Percentiles rank a stretch among this genome's conserved stretches.
Conservation (phyloP, 2,113 vertebrate species). For the Candoia aspera region DNA sequence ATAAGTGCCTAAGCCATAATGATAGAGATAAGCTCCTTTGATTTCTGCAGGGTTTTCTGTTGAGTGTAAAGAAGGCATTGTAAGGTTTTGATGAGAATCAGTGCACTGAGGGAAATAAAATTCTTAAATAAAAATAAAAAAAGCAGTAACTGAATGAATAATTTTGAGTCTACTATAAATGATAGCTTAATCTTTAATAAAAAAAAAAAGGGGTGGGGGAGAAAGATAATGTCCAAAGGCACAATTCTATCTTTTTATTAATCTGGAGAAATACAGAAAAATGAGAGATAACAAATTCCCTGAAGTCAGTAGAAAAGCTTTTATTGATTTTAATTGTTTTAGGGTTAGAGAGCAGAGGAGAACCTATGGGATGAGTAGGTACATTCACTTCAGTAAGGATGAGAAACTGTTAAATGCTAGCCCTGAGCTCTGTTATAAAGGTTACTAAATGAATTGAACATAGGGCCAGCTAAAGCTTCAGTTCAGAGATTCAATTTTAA, state of each 20-base stretch:
- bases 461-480: not conserved
- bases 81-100: constrained; percentile 44
- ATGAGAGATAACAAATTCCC: constrained; percentile 21
- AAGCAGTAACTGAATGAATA: constrained; percentile 47
- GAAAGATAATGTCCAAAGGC: constrained; percentile 12
- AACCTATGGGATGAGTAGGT: not conserved
- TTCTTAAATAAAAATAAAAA: constrained; percentile 55
- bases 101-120: constrained; percentile 51
- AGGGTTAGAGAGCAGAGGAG: not conserved
- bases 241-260: constrained; percentile 5
- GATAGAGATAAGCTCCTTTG: constrained; percentile 61
- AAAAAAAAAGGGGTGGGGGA: not conserved
- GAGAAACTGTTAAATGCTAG: not conserved
- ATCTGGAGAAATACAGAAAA: constrained; percentile 13
- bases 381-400: not conserved
- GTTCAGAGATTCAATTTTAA: not conserved
- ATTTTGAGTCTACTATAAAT: constrained; percentile 15
- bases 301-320: constrained; percentile 3
- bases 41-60: constrained; percentile 61
- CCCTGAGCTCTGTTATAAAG: not conserved
- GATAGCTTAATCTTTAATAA: constrained; percentile 27
- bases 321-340: constrained; percentile 32
- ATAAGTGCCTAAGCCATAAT: constrained; percentile 57
- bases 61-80: constrained; percentile 38
- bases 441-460: not conserved